Conservation (phyloP, 2,113 vertebrate genomes). For the Peromyscus polionotus region DNA sequence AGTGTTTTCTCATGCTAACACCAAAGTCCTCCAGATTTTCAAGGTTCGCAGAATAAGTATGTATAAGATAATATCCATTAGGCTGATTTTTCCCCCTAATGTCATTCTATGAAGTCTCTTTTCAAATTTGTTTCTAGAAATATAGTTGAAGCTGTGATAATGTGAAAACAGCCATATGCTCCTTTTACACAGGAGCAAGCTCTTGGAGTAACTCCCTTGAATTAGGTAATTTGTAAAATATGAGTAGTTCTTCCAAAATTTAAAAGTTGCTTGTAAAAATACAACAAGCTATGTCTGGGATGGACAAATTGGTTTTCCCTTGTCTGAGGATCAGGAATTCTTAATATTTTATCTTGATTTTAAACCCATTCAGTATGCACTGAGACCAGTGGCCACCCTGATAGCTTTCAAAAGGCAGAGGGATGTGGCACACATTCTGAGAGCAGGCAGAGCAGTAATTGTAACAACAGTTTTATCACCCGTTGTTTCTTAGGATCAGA, state of each 20-base stretch:
- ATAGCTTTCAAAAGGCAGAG: slow-evolving; percentile 31
- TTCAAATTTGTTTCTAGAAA: neutral
- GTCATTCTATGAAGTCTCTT: fast-evolving
- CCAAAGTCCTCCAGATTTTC: neutral
- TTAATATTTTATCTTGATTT: slow-evolving; percentile 37
- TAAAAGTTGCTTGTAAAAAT: neutral
- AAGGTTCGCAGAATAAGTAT: neutral
- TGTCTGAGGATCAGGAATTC: neutral
- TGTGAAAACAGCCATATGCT: neutral
- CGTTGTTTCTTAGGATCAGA: neutral
- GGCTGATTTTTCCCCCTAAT: neutral
- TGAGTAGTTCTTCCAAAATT: neutral
- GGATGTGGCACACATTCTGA: neutral
- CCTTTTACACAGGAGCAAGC: neutral
- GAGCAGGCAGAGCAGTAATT: neutral
- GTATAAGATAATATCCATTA: neutral
- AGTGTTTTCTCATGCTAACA: neutral
- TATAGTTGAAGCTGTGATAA: neutral
- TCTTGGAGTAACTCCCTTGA: neutral
- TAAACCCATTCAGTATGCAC: neutral
- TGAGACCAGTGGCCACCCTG: neutral
- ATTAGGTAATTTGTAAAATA: neutral
- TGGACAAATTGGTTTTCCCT: neutral
- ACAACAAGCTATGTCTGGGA: neutral
- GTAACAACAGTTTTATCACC: neutral